phyloP scores from a whole-genome alignment of 2,797 vertebrate genomes.

The Pangasius krempfi region DNA sequence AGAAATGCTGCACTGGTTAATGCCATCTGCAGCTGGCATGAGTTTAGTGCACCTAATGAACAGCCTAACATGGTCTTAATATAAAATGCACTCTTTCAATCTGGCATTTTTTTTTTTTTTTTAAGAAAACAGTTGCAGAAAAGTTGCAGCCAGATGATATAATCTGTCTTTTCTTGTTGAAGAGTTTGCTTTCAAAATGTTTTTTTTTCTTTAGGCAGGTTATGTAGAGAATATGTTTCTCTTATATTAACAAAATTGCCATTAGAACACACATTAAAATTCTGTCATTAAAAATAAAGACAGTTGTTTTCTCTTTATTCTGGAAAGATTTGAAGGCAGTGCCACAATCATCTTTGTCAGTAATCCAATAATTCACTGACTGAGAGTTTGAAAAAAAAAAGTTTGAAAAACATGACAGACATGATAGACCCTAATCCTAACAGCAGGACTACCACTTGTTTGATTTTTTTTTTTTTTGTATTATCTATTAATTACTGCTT shows the following conservation, averaged over 20 bases:
- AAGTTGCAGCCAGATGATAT: background rate
- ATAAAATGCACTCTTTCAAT: background rate
- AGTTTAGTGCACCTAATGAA: background rate
- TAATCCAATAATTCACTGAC: background rate
- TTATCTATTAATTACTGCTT: background rate
- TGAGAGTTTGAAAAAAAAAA: background rate
- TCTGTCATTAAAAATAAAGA: background rate
- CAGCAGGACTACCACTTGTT: background rate
- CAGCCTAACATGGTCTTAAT: background rate
- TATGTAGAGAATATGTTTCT: background rate
- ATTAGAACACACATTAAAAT: background rate
- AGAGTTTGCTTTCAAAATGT: background rate
- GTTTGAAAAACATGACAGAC: background rate
- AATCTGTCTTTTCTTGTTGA: background rate
- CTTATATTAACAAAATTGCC: background rate
- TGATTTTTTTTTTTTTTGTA: background rate
- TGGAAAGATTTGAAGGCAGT: background rate
- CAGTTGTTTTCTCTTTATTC: background rate
- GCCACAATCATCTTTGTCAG: background rate
- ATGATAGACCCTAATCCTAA: background rate
- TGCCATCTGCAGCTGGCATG: background rate
- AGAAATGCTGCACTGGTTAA: background rate
- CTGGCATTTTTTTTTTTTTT: background rate
- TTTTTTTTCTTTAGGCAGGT: background rate
- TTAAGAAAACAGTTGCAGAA: background rate